Conservation (phyloP, 2,888 invertebrate species). For the Anoplius nigerrimus region DNA sequence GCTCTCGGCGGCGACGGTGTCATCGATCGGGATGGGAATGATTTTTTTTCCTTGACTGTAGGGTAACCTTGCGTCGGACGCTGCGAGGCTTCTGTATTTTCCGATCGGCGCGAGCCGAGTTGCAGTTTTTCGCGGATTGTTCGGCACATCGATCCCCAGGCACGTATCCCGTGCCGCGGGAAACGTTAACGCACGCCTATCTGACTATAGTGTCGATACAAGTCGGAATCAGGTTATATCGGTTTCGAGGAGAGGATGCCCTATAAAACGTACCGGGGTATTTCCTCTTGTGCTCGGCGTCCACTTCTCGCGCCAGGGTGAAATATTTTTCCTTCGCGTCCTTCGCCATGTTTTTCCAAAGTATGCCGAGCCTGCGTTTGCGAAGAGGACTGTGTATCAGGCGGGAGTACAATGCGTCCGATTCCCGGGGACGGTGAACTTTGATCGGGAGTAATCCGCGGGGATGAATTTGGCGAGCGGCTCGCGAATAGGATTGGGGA, state of each 20-base stretch:
- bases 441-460: neutral
- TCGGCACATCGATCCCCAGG: too few species aligned
- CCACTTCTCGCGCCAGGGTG: constrained; percentile 77
- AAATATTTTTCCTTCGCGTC: constrained; percentile 78
- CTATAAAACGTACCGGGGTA: constrained; percentile 77
- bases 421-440: neutral
- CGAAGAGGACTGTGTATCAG: neutral
- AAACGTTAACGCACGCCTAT: too few species aligned
- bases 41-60: too few species aligned
- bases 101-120: too few species aligned
- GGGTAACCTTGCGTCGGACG: too few species aligned
- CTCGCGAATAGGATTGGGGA: neutral
- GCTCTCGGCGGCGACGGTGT: too few species aligned
- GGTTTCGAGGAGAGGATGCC: neutral
- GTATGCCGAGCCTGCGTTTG: constrained; percentile 75
- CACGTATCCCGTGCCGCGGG: too few species aligned
- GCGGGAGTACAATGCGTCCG: neutral
- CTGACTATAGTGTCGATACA: neutral
- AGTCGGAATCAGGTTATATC: neutral
- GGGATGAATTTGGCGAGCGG: neutral
- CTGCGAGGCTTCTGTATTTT: too few species aligned
- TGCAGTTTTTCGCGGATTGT: too few species aligned
- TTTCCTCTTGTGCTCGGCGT: constrained; percentile 79
- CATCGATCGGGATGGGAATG: too few species aligned
- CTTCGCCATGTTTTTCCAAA: constrained; percentile 78